Percentiles rank a stretch among this genome's conserved stretches.
These are phyloP conservation scores for Oryzaephilus surinamensis DNA, from an alignment of 1,140 invertebrate genomes.

Conservation along the genomic window DNA sequence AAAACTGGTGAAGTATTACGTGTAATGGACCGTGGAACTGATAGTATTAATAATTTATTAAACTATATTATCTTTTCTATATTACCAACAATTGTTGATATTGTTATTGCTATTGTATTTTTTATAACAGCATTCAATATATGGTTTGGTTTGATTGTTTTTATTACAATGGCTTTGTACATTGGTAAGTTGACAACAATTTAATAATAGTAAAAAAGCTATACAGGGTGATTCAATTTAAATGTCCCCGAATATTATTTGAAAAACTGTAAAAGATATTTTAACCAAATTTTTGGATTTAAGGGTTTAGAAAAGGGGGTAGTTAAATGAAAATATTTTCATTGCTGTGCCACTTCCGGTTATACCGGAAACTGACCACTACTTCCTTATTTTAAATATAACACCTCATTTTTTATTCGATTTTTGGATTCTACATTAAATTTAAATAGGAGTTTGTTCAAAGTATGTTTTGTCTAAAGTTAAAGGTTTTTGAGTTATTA, in stretches of 20 bases:
- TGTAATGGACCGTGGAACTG: conserved; percentile 91
- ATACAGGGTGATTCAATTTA: background rate
- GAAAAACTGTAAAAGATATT: too few species aligned
- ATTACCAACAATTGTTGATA: conserved; percentile 84
- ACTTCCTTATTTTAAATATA: too few species aligned
- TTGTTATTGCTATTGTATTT: conserved; percentile 83
- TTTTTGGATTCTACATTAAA: too few species aligned
- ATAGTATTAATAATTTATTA: conserved; percentile 86
- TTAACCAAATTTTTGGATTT: too few species aligned
- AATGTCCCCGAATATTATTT: too few species aligned
- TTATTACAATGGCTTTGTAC: conserved; percentile 84
- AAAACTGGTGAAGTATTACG: conserved; percentile 93
- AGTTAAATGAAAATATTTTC: background rate
- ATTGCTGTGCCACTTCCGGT: background rate
- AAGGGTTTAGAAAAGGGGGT: too few species aligned
- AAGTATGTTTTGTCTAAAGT: too few species aligned
- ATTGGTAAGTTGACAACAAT: conserved; percentile 58
- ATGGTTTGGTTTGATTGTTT: conserved; percentile 91
- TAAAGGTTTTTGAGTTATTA: too few species aligned
- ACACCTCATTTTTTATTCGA: too few species aligned
- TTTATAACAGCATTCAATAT: conserved; percentile 80
- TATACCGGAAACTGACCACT: too few species aligned
- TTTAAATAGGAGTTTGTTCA: too few species aligned
- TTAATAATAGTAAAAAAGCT: too few species aligned
- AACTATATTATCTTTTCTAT: conserved; percentile 84